Conservation (phyloP, 1,140 invertebrate genomes). For the Drosophila lowei region DNA sequence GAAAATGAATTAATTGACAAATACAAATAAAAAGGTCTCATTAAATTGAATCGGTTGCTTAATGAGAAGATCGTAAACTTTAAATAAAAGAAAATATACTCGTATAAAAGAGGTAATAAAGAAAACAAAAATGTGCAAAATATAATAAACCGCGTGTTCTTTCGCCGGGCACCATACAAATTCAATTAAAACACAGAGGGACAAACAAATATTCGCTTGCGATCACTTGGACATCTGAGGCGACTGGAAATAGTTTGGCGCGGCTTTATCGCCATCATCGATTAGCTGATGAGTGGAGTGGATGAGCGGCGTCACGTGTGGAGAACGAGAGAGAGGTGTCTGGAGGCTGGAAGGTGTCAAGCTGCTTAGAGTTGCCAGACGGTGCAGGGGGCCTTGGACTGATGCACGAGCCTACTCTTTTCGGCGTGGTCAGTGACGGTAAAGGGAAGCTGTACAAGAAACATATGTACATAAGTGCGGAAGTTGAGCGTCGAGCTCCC, state of each 20-base stretch:
- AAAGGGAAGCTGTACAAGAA: conserved; percentile 20
- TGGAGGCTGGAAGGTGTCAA: conserved; percentile 21
- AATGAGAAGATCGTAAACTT: conserved; percentile 40
- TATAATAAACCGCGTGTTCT: conserved; percentile 20
- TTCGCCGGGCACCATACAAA: conserved; percentile 8
- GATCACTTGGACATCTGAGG: conserved; percentile 40
- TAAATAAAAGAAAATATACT: conserved; percentile 33
- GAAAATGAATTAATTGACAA: conserved; percentile 25
- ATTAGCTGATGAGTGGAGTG: neutral
- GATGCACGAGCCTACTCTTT: neutral
- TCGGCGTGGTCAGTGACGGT: too few species aligned
- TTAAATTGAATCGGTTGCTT: conserved; percentile 24
- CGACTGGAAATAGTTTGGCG: conserved; percentile 19
- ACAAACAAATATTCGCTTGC: conserved; percentile 46
- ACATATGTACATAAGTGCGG: conserved; percentile 15
- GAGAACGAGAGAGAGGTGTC: conserved; percentile 4
- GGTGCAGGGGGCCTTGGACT: neutral
- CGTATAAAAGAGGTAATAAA: conserved; percentile 30
- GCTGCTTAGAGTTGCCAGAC: conserved; percentile 5
- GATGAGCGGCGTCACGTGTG: neutral
- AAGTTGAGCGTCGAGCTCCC: conserved; percentile 24
- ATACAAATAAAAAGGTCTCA: conserved; percentile 41
- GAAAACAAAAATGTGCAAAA: conserved; percentile 10
- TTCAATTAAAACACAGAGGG: conserved; percentile 49
- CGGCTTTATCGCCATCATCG: conserved; percentile 26